phyloP scores from a whole-genome alignment of 2,888 invertebrate genomes.

The Trichogramma dendrolimi region DNA sequence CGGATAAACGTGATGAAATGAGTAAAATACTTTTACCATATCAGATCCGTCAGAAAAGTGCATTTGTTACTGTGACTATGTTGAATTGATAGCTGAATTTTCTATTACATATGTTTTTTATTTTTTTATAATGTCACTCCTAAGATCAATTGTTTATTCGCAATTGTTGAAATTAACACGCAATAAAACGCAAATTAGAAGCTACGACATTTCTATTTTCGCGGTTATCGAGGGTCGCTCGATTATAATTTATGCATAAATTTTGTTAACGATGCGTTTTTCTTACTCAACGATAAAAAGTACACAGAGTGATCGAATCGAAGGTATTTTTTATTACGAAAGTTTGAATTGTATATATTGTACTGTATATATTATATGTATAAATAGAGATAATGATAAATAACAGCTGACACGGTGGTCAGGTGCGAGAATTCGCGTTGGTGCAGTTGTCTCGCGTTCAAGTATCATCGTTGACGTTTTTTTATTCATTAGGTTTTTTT shows the following conservation, averaged over 20 bases:
- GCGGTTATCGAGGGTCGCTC: too few relatives aligned
- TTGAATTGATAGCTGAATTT: slow-evolving; percentile 48
- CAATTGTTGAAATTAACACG: slow-evolving; percentile 27
- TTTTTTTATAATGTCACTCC: slow-evolving; percentile 18
- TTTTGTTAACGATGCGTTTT: too few relatives aligned
- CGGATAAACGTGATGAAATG: slow-evolving; percentile 13
- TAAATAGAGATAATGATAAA: slow-evolving; percentile 25
- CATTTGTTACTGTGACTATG: slow-evolving; percentile 42
- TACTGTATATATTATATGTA: slow-evolving; percentile 23
- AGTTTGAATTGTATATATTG: too few relatives aligned
- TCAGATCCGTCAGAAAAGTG: slow-evolving; percentile 23
- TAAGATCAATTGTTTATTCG: slow-evolving; percentile 27
- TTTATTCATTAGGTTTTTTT: slow-evolving; percentile 2
- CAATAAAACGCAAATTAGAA: slow-evolving; percentile 5
- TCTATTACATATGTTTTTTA: slow-evolving; percentile 36
- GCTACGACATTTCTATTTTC: too few relatives aligned
- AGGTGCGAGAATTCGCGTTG: slow-evolving; percentile 18
- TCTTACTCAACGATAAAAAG: too few relatives aligned
- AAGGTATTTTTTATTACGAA: too few relatives aligned
- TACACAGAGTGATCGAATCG: too few relatives aligned
- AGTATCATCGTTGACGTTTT: neutral
- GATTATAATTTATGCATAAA: too few relatives aligned
- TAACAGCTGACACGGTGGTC: slow-evolving; percentile 10
- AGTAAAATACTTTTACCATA: too few relatives aligned
- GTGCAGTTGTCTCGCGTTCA: too few relatives aligned